Conservation (phyloP, 2,888 invertebrate species). For the Sthenelais limicola region DNA sequence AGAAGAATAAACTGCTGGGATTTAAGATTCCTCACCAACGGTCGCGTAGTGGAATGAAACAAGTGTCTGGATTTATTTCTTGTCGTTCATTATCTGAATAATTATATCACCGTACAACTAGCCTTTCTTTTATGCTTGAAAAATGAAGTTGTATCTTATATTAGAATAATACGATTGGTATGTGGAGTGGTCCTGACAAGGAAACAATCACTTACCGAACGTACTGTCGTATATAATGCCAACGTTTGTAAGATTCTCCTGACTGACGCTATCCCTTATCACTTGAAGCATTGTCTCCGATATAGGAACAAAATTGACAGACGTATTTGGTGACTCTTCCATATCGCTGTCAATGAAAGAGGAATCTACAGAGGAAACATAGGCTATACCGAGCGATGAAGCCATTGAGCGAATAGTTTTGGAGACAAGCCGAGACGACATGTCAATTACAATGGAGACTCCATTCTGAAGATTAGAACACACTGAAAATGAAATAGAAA, state of each 20-base stretch:
- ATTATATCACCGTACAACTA: no score
- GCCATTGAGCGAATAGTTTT: slow-evolving; percentile 60
- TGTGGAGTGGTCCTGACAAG: no score
- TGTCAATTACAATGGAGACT: slow-evolving; percentile 57
- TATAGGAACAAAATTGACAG: slow-evolving; percentile 80
- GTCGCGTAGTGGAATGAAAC: no score
- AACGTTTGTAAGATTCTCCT: slow-evolving; percentile 91
- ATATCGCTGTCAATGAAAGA: slow-evolving; percentile 27
- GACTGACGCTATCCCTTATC: slow-evolving; percentile 84
- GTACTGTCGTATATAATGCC: slow-evolving; percentile 91
- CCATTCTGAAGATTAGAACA: slow-evolving; percentile 56
- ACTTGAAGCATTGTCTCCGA: slow-evolving; percentile 88
- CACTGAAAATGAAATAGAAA: no score
- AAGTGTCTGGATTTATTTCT: no score
- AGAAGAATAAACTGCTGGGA: no score
- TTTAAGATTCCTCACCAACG: no score
- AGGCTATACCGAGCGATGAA: slow-evolving; percentile 58
- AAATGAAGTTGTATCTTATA: no score
- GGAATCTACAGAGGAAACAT: slow-evolving; percentile 60
- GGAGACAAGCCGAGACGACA: slow-evolving; percentile 58
- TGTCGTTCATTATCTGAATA: no score
- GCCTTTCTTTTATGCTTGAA: no score
- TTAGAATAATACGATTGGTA: no score
- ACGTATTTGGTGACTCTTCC: slow-evolving; percentile 41
- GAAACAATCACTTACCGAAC: slow-evolving; percentile 81